These are phyloP conservation scores for Geococcyx californianus DNA, from an alignment of 2,113 vertebrate genomes.

Conservation along the genomic window DNA sequence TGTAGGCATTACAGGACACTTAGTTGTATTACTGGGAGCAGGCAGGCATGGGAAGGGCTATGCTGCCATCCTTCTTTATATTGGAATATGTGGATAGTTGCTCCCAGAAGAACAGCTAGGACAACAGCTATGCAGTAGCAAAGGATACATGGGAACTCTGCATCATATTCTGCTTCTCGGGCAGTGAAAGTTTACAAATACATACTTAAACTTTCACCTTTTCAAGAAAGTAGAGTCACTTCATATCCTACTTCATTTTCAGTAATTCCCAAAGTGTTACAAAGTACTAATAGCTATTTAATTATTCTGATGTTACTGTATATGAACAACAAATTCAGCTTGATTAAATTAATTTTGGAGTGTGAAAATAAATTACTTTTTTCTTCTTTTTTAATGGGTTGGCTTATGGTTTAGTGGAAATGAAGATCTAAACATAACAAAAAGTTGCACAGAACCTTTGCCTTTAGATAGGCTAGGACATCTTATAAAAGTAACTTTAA, in stretches of 20 bases:
- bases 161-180: background rate
- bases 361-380: background rate
- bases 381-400: constrained; percentile 64
- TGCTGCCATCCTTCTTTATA: background rate
- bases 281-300: background rate
- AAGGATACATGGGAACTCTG: background rate
- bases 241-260: background rate
- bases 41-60: background rate
- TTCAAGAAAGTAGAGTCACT: background rate
- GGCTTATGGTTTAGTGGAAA: constrained; percentile 87
- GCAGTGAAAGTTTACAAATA: background rate
- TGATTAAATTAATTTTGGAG: background rate
- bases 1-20: background rate
- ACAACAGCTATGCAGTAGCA: background rate
- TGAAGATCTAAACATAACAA: constrained; percentile 57
- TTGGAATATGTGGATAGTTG: background rate
- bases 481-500: constrained; percentile 80
- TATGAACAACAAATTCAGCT: background rate
- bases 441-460: constrained; percentile 73
- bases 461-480: constrained; percentile 76
- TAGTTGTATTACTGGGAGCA: background rate
- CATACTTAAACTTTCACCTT: background rate
- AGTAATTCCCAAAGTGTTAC: background rate
- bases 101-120: background rate
- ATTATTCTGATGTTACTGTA: background rate